Base-by-base conservation (phyloP, 37 sponge, comb jelly and placozoan species). In the Lycopodina hypogea region DNA sequence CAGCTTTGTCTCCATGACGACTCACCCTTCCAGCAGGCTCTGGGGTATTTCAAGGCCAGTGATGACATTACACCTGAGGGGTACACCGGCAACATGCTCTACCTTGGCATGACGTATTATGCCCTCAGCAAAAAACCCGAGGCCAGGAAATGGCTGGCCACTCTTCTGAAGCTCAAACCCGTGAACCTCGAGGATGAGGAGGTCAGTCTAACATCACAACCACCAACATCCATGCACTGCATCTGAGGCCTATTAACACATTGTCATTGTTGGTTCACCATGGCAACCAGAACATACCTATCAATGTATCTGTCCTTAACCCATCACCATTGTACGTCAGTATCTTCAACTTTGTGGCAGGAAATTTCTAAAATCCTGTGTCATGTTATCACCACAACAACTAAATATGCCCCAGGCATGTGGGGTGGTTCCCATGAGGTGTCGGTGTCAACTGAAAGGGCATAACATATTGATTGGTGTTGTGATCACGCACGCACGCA, bases 81-180 rank as follows among this genome's bases (percentile, higher is more conserved):
- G 64, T 93, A 74, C 58, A 41, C 58, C 55, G 68, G 68, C 36
- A 93, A 93, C 79, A 79, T 78, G 83, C 63, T 93, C 64, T 88
- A 40, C 45, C 74, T 93, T n/a, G 93, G 87, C 26, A 89, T 86
- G 71, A 75, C 80, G 4, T 38, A 85, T 56, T 40, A 59, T 15
- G 51, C 80, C 24, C 63, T 86, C 30, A 83, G 83, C 23, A 45
- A 93, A 33, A 79, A 78, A 57, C 81, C 56, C 19, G 76, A 93
- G 48, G 93, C 93, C 0, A 82, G 37, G 45, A 56, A 80, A 28
- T 93, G 93, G 93, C 77, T 89, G n/a, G 11, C 40, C 29, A 93
- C 82, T 52, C 34, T 88, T 23, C 62, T 71, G 41, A 52, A 68
- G 14, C 71, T 42, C 45, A 61, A 73, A 70, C 58, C 42, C 2